These are phyloP conservation scores for Lasioglossum morio DNA, from an alignment of 2,888 invertebrate genomes.

Conservation along the genomic window DNA sequence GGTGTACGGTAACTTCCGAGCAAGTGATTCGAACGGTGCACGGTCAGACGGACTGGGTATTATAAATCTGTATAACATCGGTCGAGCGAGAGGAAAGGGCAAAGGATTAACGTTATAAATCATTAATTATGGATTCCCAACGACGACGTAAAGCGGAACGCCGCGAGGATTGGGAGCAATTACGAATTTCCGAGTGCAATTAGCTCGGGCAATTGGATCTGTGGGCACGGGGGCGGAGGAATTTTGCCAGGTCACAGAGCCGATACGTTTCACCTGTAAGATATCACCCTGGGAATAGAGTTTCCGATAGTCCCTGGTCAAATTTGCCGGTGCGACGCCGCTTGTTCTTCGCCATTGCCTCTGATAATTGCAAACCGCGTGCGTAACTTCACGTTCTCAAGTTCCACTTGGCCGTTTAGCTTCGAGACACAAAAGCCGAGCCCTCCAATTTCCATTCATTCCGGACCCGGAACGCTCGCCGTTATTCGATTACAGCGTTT, in stretches of 20 bases:
- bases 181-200: conserved; percentile 32
- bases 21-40: background rate
- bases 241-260: conserved; percentile 17
- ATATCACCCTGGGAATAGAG: conserved; percentile 19
- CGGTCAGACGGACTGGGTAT: background rate
- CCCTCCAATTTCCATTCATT: conserved; percentile 2
- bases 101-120: background rate
- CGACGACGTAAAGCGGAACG: background rate
- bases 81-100: background rate
- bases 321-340: conserved; percentile 37
- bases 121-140: background rate
- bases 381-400: conserved; percentile 43
- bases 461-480: background rate
- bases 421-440: background rate
- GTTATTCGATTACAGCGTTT: background rate
- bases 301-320: conserved; percentile 41
- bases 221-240: conserved; percentile 8
- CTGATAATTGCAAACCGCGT: conserved; percentile 46
- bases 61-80: background rate
- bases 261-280: conserved; percentile 36
- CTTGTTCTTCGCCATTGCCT: conserved; percentile 34
- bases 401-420: conserved; percentile 17
- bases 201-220: conserved; percentile 29
- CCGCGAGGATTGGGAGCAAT: background rate
- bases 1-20: background rate